Percentiles rank a stretch among this genome's conserved stretches.
Evolutionary conservation across 2,888 invertebrate species (phyloP).

Genomic region (Mimas tiliae): DNA sequence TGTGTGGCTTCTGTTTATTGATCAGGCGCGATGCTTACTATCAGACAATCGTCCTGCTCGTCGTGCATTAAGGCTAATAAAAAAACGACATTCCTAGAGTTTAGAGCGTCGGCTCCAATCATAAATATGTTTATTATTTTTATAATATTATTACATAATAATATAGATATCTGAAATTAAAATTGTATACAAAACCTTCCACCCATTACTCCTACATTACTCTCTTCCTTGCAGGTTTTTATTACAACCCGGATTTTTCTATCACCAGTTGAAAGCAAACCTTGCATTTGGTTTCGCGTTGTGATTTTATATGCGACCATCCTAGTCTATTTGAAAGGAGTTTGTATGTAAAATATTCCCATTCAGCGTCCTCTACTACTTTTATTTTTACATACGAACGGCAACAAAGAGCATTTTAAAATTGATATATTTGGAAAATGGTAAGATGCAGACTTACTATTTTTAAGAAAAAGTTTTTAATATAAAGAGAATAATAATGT

Average conservation of each 20-base stretch:
- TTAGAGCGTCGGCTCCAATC: too few species aligned
- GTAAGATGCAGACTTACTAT: neutral
- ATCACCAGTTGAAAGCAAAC: conserved; percentile 17
- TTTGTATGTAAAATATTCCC: conserved; percentile 23
- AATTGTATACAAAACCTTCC: too few species aligned
- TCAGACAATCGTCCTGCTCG: too few species aligned
- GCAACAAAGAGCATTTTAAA: neutral
- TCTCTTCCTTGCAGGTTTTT: neutral
- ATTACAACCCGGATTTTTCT: neutral
- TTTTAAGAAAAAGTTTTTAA: too few species aligned
- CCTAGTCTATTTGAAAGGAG: conserved; percentile 16
- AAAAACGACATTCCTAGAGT: too few species aligned
- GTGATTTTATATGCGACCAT: conserved; percentile 23
- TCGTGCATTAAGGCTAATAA: too few species aligned
- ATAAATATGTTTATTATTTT: too few species aligned
- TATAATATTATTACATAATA: too few species aligned
- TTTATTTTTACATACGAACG: conserved; percentile 18
- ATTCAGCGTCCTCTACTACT: conserved; percentile 11
- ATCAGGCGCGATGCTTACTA: too few species aligned
- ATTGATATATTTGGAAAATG: conserved; percentile 8
- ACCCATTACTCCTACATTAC: neutral
- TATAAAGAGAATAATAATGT: too few species aligned
- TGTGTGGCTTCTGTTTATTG: too few species aligned
- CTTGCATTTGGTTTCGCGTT: conserved; percentile 8
- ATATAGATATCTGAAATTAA: too few species aligned